A percentile compares a stretch with the other conserved stretches of the same genome.
These are phyloP conservation scores for Rhopalosiphum maidis DNA, from an alignment of 1,140 invertebrate genomes.

Conservation along the genomic window DNA sequence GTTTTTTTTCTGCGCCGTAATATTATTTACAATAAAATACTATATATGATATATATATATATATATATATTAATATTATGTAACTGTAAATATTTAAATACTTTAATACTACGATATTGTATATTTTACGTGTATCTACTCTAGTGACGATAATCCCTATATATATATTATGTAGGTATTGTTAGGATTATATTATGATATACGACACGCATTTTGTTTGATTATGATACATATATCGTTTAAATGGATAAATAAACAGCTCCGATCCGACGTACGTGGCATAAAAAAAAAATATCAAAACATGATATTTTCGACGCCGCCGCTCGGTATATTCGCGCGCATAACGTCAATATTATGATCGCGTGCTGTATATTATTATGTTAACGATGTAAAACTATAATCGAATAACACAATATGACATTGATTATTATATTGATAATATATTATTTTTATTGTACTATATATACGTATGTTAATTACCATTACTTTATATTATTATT, in stretches of 20 bases:
- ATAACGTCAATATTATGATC: not conserved
- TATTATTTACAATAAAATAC: not conserved
- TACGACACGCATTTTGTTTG: not conserved
- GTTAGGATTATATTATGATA: not conserved
- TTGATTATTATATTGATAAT: not conserved
- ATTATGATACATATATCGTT: not conserved
- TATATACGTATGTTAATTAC: not conserved
- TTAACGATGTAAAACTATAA: not conserved
- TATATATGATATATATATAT: not conserved
- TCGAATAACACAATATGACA: not conserved
- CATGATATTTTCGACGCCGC: not conserved
- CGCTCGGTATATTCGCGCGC: not conserved
- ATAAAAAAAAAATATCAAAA: not conserved
- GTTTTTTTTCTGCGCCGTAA: not conserved
- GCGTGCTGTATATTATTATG: not conserved
- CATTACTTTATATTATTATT: not conserved
- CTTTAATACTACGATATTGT: not conserved
- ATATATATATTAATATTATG: not conserved
- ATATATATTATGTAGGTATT: not conserved
- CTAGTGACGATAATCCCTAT: not conserved
- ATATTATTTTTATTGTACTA: not conserved
- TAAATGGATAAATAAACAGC: not conserved
- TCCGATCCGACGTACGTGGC: not conserved
- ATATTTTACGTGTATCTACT: conserved; percentile 1
- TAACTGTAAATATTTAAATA: conserved; percentile 38